phyloP scores from a whole-genome alignment of 2,888 invertebrate genomes.

The Pseudococcus viburni region DNA sequence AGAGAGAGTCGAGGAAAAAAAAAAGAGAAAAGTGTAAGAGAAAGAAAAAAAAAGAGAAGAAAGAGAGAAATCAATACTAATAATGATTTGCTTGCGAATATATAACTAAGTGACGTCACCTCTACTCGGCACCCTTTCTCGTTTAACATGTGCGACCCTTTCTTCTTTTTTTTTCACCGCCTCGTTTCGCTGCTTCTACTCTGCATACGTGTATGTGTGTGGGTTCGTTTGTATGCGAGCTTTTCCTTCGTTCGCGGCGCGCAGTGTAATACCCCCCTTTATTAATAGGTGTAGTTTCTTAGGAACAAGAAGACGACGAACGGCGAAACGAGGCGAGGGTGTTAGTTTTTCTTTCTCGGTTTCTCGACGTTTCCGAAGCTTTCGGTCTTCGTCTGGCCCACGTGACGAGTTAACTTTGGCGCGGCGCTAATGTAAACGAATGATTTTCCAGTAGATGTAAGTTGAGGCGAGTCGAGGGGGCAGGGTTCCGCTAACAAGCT shows the following conservation, averaged over 20 bases:
- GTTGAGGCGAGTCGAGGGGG: neutral
- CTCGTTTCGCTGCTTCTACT: neutral
- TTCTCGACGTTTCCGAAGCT: neutral
- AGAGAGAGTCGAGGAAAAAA: slow-evolving; percentile 15
- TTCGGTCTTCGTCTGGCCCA: slow-evolving; percentile 5
- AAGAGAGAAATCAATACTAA: slow-evolving; percentile 66
- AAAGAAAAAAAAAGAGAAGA: slow-evolving; percentile 37
- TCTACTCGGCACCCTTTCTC: slow-evolving; percentile 62
- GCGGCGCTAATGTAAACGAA: slow-evolving; percentile 14
- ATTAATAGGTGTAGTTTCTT: slow-evolving; percentile 63
- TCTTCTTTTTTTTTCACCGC: slow-evolving; percentile 42
- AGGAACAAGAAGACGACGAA: neutral
- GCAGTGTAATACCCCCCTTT: slow-evolving; percentile 38
- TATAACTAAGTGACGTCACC: slow-evolving; percentile 67
- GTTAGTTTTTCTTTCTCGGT: neutral
- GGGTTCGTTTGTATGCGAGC: neutral
- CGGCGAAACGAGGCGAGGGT: neutral
- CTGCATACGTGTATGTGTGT: slow-evolving; percentile 6
- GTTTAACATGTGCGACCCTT: slow-evolving; percentile 61
- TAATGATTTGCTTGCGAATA: slow-evolving; percentile 67
- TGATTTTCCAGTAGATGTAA: neutral
- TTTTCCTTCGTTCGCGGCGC: neutral
- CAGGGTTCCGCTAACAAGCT: slow-evolving; percentile 7
- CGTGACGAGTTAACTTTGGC: slow-evolving; percentile 4
- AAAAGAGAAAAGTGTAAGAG: neutral